Conservation (phyloP, 1,140 invertebrate species). For the Heliconius himera region DNA sequence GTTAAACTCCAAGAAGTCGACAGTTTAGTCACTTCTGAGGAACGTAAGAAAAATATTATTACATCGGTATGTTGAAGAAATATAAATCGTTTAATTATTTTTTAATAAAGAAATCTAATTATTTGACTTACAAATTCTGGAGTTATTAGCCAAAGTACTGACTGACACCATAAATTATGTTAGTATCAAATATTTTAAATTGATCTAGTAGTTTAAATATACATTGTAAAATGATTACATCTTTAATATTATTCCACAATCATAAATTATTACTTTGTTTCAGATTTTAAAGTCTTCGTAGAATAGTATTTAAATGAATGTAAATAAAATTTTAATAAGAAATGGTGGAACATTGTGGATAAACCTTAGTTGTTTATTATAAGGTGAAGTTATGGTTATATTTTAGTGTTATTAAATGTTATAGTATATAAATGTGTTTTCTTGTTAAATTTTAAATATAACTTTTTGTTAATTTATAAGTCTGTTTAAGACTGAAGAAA, state of each 20-base stretch:
- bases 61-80: constrained; percentile 13
- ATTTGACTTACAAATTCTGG: not conserved
- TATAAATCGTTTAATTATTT: not conserved
- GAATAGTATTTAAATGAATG: not conserved
- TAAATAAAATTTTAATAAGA: not conserved
- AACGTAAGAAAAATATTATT: constrained; percentile 71
- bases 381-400: not conserved
- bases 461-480: not conserved
- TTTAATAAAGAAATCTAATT: not conserved
- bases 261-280: constrained; percentile 7
- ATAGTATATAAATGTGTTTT: not conserved
- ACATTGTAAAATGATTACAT: too few relatives aligned
- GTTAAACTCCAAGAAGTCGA: constrained; percentile 78
- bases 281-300: constrained; percentile 16
- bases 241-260: too few relatives aligned
- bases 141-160: not conserved
- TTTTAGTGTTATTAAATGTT: not conserved
- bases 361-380: not conserved
- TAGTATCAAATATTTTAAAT: too few relatives aligned
- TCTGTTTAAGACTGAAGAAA: not conserved
- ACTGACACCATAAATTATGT: not conserved
- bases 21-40: constrained; percentile 68
- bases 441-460: not conserved
- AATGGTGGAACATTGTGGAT: not conserved
- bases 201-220: too few relatives aligned